phyloP scores from a whole-genome alignment of 2,888 invertebrate genomes.

The Neuroscelio doddi region DNA sequence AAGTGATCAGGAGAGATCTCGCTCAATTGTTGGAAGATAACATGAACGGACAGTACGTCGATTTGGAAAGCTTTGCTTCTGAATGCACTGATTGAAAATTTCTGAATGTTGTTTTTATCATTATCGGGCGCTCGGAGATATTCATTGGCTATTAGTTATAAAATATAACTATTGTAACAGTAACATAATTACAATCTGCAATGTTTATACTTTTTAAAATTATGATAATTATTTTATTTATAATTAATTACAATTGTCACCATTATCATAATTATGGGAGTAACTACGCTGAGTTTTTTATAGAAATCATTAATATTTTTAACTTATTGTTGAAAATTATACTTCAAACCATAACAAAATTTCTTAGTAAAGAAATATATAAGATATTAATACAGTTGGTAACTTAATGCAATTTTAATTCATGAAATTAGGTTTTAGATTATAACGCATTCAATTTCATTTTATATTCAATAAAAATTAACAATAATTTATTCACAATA shows the following conservation, averaged over 20 bases:
- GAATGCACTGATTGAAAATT: conserved; percentile 74
- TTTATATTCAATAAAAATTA: no score
- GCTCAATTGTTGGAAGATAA: conserved; percentile 78
- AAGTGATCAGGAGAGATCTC: conserved; percentile 76
- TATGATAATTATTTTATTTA: conserved; percentile 34
- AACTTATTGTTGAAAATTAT: no score
- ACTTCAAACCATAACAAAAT: no score
- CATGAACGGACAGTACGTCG: conserved; percentile 79
- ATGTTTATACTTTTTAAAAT: conserved; percentile 29
- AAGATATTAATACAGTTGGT: no score
- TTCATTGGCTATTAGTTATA: conserved; percentile 36
- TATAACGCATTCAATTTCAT: no score
- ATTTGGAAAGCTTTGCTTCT: conserved; percentile 79
- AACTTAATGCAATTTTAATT: no score
- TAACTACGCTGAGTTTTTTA: no score
- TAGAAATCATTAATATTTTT: no score
- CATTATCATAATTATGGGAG: conserved; percentile 31
- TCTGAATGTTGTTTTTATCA: background rate
- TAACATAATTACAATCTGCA: conserved; percentile 32
- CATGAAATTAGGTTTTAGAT: no score
- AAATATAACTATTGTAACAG: conserved; percentile 41
- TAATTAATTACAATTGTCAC: conserved; percentile 33
- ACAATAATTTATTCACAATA: no score
- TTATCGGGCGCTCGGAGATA: conserved; percentile 24
- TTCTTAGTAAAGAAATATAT: no score